phyloP scores from a whole-genome alignment of 2,797 vertebrate genomes.

The Sebastes miniatus region DNA sequence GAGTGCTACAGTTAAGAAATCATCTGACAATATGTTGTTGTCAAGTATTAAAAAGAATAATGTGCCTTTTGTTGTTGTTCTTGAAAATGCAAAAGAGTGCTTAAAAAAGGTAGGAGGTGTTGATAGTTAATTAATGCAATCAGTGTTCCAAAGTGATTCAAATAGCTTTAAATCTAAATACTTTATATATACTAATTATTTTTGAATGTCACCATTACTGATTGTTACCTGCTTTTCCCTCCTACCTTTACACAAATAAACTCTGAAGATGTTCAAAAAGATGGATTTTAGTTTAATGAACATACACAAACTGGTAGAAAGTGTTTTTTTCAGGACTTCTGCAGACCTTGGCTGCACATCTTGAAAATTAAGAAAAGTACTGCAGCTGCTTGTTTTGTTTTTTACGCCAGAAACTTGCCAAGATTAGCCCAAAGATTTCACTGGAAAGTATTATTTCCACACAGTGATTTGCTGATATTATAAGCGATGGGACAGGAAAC shows the following conservation, averaged over 20 bases:
- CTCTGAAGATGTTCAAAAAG: neutral
- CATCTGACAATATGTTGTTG: slow-evolving; percentile 21
- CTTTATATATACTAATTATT: neutral
- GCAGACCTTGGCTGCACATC: neutral
- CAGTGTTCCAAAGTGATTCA: neutral
- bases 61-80: slow-evolving; percentile 7
- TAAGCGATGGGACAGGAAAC: slow-evolving; percentile 18
- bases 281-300: neutral
- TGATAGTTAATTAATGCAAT: slow-evolving; percentile 27
- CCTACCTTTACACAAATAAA: neutral
- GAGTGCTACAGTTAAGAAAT: slow-evolving; percentile 1
- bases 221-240: slow-evolving; percentile 12
- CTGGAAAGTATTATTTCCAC: neutral
- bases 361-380: neutral
- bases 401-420: neutral
- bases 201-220: neutral
- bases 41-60: slow-evolving; percentile 12
- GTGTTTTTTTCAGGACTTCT: slow-evolving; percentile 2
- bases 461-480: slow-evolving; percentile 13
- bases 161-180: slow-evolving; percentile 12
- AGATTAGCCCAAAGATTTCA: neutral
- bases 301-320: neutral
- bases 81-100: neutral
- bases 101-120: slow-evolving; percentile 28
- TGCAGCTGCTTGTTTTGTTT: neutral